These are phyloP conservation scores for Elephas maximus DNA, from an alignment of 2,113 vertebrate genomes.

Conservation along the genomic window DNA sequence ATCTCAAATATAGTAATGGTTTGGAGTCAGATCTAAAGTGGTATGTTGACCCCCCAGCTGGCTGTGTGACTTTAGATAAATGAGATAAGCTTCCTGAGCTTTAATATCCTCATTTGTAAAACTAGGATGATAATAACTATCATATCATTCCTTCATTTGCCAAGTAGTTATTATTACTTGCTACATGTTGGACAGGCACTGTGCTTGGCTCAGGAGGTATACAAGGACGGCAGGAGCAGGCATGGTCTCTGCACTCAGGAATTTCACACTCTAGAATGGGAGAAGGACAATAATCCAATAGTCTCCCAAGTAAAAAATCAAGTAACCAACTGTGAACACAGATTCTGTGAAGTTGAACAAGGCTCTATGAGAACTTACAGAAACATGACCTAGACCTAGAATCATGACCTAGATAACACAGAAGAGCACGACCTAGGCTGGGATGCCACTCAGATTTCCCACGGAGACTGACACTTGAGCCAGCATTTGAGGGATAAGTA, in stretches of 20 bases:
- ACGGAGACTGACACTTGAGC: not conserved
- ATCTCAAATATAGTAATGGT: not conserved
- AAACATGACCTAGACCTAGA: not conserved
- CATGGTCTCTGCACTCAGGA: not conserved
- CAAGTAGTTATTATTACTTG: not conserved
- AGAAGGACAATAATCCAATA: not conserved
- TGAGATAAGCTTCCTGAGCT: not conserved
- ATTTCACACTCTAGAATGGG: not conserved
- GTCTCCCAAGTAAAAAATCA: not conserved
- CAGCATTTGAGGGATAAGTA: not conserved
- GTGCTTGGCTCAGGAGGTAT: not conserved
- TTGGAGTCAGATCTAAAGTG: not conserved
- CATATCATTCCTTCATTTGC: not conserved
- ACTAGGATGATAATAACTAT: not conserved
- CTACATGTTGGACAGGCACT: not conserved
- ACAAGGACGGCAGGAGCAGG: accelerated
- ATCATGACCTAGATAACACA: not conserved
- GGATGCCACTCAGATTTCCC: not conserved
- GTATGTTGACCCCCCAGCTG: not conserved
- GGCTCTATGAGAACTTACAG: not conserved
- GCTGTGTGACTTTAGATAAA: not conserved
- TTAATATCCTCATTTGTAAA: slow-evolving; percentile 18
- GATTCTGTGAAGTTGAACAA: not conserved
- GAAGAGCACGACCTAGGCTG: not conserved
- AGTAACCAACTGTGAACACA: not conserved